Conservation (phyloP, 2,888 invertebrate genomes). For the Nemurella pictetii region DNA sequence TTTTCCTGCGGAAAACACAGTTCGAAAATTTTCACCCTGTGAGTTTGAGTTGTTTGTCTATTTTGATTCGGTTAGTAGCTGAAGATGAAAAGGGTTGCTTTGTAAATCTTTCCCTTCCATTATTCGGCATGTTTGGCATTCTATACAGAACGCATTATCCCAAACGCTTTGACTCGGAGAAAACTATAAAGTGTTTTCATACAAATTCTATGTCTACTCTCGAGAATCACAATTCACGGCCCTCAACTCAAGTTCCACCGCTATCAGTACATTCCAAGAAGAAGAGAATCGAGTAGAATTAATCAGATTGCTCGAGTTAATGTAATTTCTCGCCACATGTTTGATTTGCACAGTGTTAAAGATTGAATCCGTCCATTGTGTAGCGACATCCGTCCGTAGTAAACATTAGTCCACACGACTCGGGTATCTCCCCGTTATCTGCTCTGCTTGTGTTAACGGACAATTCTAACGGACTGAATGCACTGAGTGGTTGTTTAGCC, state of each 20-base stretch:
- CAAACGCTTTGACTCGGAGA: too few species aligned
- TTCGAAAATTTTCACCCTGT: too few species aligned
- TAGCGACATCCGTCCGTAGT: not conserved
- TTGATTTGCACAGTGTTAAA: slow-evolving; percentile 16
- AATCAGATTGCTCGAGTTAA: not conserved
- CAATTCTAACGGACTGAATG: not conserved
- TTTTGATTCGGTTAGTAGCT: too few species aligned
- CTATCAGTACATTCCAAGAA: not conserved
- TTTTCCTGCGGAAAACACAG: too few species aligned
- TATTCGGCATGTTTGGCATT: not conserved
- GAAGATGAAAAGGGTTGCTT: too few species aligned
- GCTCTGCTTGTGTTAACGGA: not conserved
- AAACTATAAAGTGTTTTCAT: not conserved
- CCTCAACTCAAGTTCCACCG: not conserved
- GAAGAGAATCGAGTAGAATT: not conserved
- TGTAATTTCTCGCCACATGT: not conserved
- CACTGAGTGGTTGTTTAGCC: slow-evolving; percentile 27
- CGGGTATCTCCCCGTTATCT: slow-evolving; percentile 10
- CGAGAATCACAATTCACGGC: not conserved
- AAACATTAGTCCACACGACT: slow-evolving; percentile 15
- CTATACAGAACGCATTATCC: not conserved
- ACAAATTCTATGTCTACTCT: too few species aligned
- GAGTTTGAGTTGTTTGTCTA: too few species aligned
- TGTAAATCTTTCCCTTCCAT: too few species aligned
- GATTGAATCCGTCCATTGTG: slow-evolving; percentile 6